Conservation (phyloP, 2,888 invertebrate genomes). For the Drosophila melanosoma region DNA sequence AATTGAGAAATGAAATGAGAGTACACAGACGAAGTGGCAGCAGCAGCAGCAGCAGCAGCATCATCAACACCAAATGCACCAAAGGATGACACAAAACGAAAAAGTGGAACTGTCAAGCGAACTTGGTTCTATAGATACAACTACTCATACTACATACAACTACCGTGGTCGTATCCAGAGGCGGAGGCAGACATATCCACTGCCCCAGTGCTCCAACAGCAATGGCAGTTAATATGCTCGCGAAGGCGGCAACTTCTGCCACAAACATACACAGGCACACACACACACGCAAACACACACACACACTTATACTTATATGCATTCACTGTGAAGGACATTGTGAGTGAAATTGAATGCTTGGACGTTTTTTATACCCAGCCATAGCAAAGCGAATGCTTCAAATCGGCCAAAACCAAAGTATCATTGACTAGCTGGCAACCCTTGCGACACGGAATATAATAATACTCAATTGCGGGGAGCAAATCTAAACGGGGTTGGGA, state of each 20-base stretch:
- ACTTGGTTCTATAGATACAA: conserved; percentile 61
- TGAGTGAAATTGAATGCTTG: conserved; percentile 67
- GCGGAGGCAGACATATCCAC: conserved; percentile 11
- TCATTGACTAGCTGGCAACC: conserved; percentile 7
- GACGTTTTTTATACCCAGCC: conserved; percentile 38
- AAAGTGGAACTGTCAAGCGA: conserved; percentile 66
- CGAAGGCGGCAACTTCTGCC: conserved; percentile 33
- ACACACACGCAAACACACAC: conserved; percentile 8
- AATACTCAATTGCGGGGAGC: not conserved
- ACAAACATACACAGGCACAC: conserved; percentile 11
- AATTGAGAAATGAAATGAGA: conserved; percentile 21
- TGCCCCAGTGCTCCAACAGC: conserved; percentile 24
- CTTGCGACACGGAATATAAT: not conserved
- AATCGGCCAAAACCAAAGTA: not conserved
- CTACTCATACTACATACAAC: conserved; percentile 53
- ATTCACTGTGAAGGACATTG: conserved; percentile 72
- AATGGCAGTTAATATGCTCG: conserved; percentile 61
- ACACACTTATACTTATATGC: conserved; percentile 23
- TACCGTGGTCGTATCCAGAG: conserved; percentile 4
- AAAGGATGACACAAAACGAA: conserved; percentile 40
- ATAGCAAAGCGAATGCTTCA: conserved; percentile 3
- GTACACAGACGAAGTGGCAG: conserved; percentile 39
- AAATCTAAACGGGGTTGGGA: not conserved
- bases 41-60: conserved; percentile 1
- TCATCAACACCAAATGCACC: not conserved